Base-by-base conservation (phyloP, 2,797 vertebrate species). In the Lophius americanus region DNA sequence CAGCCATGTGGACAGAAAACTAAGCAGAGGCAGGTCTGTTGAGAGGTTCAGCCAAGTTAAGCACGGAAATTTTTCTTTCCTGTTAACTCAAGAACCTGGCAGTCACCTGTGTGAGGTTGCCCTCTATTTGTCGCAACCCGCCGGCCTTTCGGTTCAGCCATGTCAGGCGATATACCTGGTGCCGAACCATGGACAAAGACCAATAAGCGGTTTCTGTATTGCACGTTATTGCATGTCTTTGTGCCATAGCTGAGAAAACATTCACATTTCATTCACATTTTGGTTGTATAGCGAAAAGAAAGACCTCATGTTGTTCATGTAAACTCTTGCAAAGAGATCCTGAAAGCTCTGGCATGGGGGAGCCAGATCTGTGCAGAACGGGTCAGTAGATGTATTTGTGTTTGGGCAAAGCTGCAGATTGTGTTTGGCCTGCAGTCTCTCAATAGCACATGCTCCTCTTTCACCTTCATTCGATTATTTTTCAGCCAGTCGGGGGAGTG, bases 41-140 rank as follows among this genome's bases (percentile, higher is more conserved):
- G 67, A 73, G 70, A 68, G 67, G 23, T 8, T 76, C 57, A 33
- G 90, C 92, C 92, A 90, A 92, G 85, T 83, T 79, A 92, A 92
- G 89, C 90, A 89, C 77, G 81, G 91, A 92, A 93, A 92, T 91
- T 82, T 90, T 91, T 89, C 83, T 92, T 92, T 92, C 89, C 89
- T 92, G 91, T 91, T 91, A 90, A 92, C 85, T 90, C 81, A 81
- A 87, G 84, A 88, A 75, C 87, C 89, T 89, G 90, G 89, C 89
- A 86, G 84, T 89, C 78, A 81, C 82, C 80, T 87, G 79, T 64
- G 74, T 81, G 73, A 89, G 83, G 88, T 90, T 77, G 84, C 74
- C 86, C 78, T 72, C 72, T 78, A 23, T 82, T 68, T 61, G 77
- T 76, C 52, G 36, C 54, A 14, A 85, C 75, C 78, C 80, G 83